Evolutionary conservation across 2,888 invertebrate genomes (phyloP).

Genomic region (Mesorhabditis belari): DNA sequence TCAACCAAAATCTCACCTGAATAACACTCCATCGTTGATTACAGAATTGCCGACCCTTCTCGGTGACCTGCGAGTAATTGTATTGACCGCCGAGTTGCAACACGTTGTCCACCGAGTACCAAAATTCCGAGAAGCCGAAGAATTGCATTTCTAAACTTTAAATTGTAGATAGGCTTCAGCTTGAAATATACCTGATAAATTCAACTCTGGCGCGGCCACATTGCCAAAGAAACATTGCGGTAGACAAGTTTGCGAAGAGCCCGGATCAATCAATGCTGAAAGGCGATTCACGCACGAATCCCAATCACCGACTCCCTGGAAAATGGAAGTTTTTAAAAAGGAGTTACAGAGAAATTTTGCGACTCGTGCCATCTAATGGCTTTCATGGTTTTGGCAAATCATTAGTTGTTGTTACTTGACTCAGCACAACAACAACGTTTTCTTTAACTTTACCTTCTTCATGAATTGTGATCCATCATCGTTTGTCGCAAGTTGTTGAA

Average conservation of each 20-base stretch:
- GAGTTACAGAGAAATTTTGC: no score
- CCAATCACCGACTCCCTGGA: slow-evolving; percentile 49
- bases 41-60: slow-evolving; percentile 41
- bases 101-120: slow-evolving; percentile 44
- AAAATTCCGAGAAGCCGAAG: slow-evolving; percentile 44
- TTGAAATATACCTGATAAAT: neutral
- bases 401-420: slow-evolving; percentile 6
- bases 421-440: slow-evolving; percentile 1
- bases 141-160: slow-evolving; percentile 41
- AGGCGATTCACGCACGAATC: slow-evolving; percentile 32
- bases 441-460: slow-evolving; percentile 23
- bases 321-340: neutral
- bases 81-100: slow-evolving; percentile 47
- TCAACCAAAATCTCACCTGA: slow-evolving; percentile 21
- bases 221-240: slow-evolving; percentile 42
- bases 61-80: slow-evolving; percentile 33
- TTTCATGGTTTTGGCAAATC: no score
- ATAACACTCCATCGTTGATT: slow-evolving; percentile 41
- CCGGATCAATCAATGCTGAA: slow-evolving; percentile 21
- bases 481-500: slow-evolving; percentile 31
- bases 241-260: slow-evolving; percentile 14
- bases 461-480: slow-evolving; percentile 38
- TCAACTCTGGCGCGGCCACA: slow-evolving; percentile 35
- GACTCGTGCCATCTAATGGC: no score
- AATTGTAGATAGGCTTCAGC: slow-evolving; percentile 3